These are phyloP conservation scores for Heteropelma amictum DNA, from an alignment of 2,888 invertebrate genomes.

Conservation along the genomic window DNA sequence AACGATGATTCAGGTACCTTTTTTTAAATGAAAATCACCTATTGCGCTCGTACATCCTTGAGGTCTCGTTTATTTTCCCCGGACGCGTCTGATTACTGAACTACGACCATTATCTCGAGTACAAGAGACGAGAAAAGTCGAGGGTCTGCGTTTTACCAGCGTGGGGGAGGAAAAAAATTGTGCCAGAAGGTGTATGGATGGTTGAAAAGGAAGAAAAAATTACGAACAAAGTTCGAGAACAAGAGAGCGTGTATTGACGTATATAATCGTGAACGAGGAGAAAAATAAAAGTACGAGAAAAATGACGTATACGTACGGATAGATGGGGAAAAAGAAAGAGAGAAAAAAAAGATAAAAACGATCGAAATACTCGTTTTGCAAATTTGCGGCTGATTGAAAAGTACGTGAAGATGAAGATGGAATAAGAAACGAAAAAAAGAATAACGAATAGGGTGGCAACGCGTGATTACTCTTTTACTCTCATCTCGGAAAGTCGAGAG, in stretches of 20 bases:
- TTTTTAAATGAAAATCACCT: no score
- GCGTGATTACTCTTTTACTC: conserved; percentile 63
- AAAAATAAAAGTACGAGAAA: conserved; percentile 22
- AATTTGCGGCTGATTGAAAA: conserved; percentile 74
- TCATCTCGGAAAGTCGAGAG: no score
- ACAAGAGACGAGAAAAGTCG: conserved; percentile 23
- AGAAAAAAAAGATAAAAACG: conserved; percentile 33
- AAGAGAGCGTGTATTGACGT: conserved; percentile 10
- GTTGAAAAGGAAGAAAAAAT: conserved; percentile 7
- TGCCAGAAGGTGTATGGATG: conserved; percentile 20
- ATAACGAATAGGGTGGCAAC: conserved; percentile 37
- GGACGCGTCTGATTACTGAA: conserved; percentile 69
- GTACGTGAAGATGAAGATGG: conserved; percentile 44
- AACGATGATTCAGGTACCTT: neutral
- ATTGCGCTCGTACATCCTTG: no score
- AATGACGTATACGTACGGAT: neutral
- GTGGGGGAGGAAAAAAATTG: neutral
- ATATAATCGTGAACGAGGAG: neutral
- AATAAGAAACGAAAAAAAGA: conserved; percentile 35
- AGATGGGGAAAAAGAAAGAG: conserved; percentile 3
- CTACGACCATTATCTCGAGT: conserved; percentile 66
- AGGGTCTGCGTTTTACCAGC: neutral
- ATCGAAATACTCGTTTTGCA: conserved; percentile 67
- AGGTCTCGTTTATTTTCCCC: conserved; percentile 50
- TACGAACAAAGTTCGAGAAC: conserved; percentile 13